Evolutionary conservation across 2,113 vertebrate species (phyloP).

Genomic region (Cephalophus harveyi): DNA sequence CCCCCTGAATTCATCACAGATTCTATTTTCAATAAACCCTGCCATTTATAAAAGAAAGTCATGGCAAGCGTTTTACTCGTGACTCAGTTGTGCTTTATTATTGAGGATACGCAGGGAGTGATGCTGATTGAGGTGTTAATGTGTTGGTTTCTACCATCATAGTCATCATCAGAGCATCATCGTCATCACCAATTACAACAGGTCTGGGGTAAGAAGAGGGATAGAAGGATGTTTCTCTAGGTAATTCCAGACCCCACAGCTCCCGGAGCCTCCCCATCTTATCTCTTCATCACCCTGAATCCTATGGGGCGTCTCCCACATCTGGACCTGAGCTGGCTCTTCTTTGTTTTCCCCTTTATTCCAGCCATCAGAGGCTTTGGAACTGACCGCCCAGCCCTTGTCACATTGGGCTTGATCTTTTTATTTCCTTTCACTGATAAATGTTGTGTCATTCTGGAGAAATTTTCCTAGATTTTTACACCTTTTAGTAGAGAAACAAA

Average conservation of each 20-base stretch:
- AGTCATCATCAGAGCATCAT: neutral
- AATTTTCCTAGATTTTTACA: neutral
- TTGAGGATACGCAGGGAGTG: neutral
- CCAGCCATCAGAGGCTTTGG: neutral
- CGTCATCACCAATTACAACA: neutral
- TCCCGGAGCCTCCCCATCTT: neutral
- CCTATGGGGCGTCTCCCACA: neutral
- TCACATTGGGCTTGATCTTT: neutral
- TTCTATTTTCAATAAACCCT: neutral
- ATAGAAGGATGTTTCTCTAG: neutral
- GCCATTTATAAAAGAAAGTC: neutral
- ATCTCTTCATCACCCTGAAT: neutral
- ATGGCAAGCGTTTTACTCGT: neutral
- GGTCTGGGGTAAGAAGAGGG: neutral
- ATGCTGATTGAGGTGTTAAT: neutral
- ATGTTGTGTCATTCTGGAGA: neutral
- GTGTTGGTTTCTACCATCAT: neutral
- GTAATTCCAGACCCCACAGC: neutral
- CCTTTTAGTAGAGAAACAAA: neutral
- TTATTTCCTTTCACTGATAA: neutral
- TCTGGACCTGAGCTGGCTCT: neutral
- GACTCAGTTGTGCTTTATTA: neutral
- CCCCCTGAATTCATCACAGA: neutral
- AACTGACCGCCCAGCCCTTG: neutral
- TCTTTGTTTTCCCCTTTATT: neutral